Evolutionary conservation across 2,888 invertebrate species (phyloP).

Genomic region (Imbricaverruca yamaguchii): DNA sequence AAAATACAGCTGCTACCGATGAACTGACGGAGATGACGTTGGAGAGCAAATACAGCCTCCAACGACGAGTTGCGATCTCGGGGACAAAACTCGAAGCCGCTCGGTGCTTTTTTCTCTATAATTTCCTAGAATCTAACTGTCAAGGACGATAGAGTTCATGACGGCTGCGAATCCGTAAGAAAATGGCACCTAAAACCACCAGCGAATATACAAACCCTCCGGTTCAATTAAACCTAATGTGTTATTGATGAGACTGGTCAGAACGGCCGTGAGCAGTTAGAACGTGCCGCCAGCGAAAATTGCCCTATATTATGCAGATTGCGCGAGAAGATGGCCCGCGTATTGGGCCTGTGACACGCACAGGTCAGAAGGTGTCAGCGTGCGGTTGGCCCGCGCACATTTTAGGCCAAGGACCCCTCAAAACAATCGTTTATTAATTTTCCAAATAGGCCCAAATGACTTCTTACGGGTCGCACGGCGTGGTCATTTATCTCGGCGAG

Average conservation of each 20-base stretch:
- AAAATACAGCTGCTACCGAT: too few species aligned
- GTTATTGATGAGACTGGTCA: not conserved
- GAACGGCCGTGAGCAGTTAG: not conserved
- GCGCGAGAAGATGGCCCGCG: not conserved
- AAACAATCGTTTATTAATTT: conserved; percentile 18
- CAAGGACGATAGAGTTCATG: not conserved
- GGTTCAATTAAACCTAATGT: not conserved
- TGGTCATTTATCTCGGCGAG: not conserved
- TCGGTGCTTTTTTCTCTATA: not conserved
- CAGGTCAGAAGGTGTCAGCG: not conserved
- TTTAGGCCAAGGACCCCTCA: conserved; percentile 14
- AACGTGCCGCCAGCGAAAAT: not conserved
- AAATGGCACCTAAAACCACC: conserved; percentile 3
- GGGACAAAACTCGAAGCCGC: too few species aligned
- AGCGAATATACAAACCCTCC: not conserved
- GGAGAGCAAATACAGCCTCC: too few species aligned
- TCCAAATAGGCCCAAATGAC: conserved; percentile 10
- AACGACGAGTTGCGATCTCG: too few species aligned
- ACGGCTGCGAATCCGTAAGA: not conserved
- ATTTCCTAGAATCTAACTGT: not conserved
- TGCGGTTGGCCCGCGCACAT: not conserved
- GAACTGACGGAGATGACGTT: too few species aligned
- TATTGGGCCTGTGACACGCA: not conserved
- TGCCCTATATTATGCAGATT: conserved; percentile 14
- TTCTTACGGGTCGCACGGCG: not conserved